These are phyloP conservation scores for Otocyon megalotis DNA, from an alignment of 2,113 vertebrate species.

Conservation along the genomic window DNA sequence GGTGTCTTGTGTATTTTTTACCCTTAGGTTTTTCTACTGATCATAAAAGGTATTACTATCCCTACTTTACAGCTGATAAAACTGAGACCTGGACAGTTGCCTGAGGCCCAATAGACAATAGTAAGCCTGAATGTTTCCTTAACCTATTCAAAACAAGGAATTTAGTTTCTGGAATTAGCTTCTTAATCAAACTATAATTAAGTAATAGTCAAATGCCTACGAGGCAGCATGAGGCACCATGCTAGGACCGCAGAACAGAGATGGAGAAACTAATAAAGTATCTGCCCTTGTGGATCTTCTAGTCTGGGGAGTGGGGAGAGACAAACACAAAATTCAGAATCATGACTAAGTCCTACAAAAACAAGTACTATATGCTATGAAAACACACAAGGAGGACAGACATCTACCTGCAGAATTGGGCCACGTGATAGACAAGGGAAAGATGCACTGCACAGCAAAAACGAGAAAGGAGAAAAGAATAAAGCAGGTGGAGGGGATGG, in stretches of 20 bases:
- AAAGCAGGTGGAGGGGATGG: rapidly evolving
- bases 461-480: not conserved
- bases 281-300: not conserved
- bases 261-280: not conserved
- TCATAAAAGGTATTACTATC: not conserved
- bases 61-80: not conserved
- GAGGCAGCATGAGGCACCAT: not conserved
- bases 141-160: not conserved
- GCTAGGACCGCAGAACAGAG: not conserved
- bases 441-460: not conserved
- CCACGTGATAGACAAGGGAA: not conserved
- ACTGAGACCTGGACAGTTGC: not conserved
- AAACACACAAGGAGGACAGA: not conserved
- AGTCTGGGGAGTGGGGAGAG: not conserved
- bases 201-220: not conserved
- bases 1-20: not conserved
- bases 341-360: not conserved
- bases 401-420: not conserved
- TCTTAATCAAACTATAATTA: not conserved
- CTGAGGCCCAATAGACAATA: not conserved
- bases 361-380: not conserved
- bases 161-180: not conserved
- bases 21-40: not conserved
- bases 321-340: not conserved
- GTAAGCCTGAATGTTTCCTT: not conserved